Base-by-base conservation (phyloP, 2,113 vertebrate species). In the Leucopsar rothschildi region DNA sequence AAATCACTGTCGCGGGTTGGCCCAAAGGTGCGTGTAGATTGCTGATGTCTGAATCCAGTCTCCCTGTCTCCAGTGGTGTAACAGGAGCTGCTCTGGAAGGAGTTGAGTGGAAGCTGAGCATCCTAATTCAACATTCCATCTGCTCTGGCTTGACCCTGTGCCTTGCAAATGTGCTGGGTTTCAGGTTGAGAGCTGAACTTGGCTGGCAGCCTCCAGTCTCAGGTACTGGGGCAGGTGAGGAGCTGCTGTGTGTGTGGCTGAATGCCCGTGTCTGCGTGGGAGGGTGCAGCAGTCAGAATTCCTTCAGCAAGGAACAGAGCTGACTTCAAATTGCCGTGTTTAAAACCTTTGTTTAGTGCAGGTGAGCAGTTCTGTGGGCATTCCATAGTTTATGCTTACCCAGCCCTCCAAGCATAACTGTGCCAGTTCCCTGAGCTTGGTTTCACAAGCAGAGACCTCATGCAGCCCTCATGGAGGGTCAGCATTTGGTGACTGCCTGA, bases 261-360 rank as follows among this genome's bases (percentile, higher is more conserved):
- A 45, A 3, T 2, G 9, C 27, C 31, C 6, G 49, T 5, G 1
- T 28, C n/a, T 88, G 61, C 8, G 1, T 4, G 31, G 12, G 66
- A 37, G 49, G n/a, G 28, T 65, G 63, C 28, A 49, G 79, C 6
- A 2, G 31, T 57, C 80, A 79, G 29, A 65, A 53, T 69, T 55
- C 29, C 61, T 53, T 49, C 29, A 64, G 59, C 1, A 2, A n/a
- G 47, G 50, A 47, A 19, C 0, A 0, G 29, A 29, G 23, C 28
- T 72, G 63, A 11, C 42, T 70, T 45, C 18, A 35, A 52, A 11
- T 12, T 31, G 33, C 44, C 0, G 0, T 5, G 89, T 78, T 40
- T 4, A 24, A 61, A 33, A 29, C 17, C 35, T 82, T 17, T 8
- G 10, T 60, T 65, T 21, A 35, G 24, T 4, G 5, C 23, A 49